Base-by-base conservation (phyloP, 2,113 vertebrate genomes). In the Scalopus aquaticus region DNA sequence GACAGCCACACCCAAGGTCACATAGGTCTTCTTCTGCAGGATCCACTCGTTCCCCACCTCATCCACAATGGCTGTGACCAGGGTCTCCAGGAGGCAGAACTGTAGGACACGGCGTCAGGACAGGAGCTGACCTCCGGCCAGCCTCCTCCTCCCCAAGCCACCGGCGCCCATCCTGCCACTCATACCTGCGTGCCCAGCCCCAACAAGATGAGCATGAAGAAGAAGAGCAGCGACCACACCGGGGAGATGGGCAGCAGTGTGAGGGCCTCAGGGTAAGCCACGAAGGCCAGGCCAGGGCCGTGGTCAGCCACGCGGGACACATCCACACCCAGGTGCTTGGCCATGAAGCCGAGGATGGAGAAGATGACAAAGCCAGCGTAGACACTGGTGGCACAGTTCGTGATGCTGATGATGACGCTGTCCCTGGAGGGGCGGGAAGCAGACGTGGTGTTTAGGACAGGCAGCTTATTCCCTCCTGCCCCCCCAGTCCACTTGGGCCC, bases 281-380 rank as follows among this genome's bases (percentile, higher is more conserved):
- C 99, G 0, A 99, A 99, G 84, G 99, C 99, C 97, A 99, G 97
- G 5, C 99, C 99, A 0, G 99, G 99, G 32, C 99, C 99, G 0
- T 99, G 99, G 97, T 99, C 99, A 0, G 99, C 99, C 97, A 99
- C 99, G 12, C 99, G 98, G 1, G 99, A 99, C 95, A 99, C 99
- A 0, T 99, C 99, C 74, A 99, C 99, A 0, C 99, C 99, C 93
- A 99, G 98, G 97, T 99, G 98, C 79, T 98, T 98, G 16, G 99
- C 99, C 99, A 99, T 99, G 98, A 99, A 99, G 96, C 99, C 99
- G 94, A 99, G 98, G 96, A 99, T 99, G 97, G 99, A 99, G 98
- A 99, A 99, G 97, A 99, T 99, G 95, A 99, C 99, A 0, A 99
- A 99, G 96, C 99, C 99, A 0, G 99, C 99, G 0, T 99, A 99